Percentiles rank a stretch among this genome's conserved stretches.
Conservation (phyloP, 2,888 invertebrate species). For the Macrosoma leucophasiata region DNA sequence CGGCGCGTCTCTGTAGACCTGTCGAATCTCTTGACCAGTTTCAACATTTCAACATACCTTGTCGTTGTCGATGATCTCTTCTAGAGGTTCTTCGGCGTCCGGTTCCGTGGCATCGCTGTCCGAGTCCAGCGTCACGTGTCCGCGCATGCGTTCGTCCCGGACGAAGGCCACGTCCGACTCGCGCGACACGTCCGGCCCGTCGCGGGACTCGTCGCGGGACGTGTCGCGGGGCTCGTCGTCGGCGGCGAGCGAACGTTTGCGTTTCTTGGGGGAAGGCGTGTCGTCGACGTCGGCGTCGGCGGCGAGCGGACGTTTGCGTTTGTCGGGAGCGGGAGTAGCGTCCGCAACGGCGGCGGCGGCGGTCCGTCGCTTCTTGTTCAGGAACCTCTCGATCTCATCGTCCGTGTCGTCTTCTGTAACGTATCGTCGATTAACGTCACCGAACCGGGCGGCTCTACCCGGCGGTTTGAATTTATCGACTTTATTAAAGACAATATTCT, state of each 20-base stretch:
- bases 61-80: constrained; percentile 5
- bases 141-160: constrained; percentile 31
- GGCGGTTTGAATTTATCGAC: too few relatives aligned
- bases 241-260: constrained; percentile 6
- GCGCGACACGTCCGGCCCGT: constrained; percentile 8
- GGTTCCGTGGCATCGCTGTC: constrained; percentile 25
- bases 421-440: too few relatives aligned
- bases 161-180: constrained; percentile 31
- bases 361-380: constrained; percentile 34
- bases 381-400: constrained; percentile 75
- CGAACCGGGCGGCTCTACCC: too few relatives aligned
- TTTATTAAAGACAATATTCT: too few relatives aligned
- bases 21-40: too few relatives aligned
- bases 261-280: not conserved
- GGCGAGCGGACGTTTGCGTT: too few relatives aligned
- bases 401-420: constrained; percentile 66
- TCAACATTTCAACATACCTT: constrained; percentile 12
- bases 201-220: not conserved
- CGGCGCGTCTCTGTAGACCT: too few relatives aligned
- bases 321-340: not conserved
- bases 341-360: not conserved
- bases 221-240: constrained; percentile 3
- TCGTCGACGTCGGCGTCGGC: not conserved
- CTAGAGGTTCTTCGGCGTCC: constrained; percentile 7
- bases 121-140: constrained; percentile 14